Evolutionary conservation across 2,888 invertebrate genomes (phyloP).

Genomic region (Drosophila formosana): DNA sequence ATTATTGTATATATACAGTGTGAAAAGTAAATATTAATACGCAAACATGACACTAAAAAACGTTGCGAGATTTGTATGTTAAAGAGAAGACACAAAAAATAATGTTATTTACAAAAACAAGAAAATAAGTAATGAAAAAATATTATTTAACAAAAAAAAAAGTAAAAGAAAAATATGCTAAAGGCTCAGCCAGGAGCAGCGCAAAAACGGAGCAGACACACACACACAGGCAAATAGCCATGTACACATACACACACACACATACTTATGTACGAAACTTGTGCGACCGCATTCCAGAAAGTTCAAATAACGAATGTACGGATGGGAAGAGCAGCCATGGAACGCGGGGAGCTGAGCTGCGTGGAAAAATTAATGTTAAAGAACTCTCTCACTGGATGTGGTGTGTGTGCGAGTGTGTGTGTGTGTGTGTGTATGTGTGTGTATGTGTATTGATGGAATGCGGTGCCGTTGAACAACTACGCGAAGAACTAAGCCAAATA

Average conservation of each 20-base stretch:
- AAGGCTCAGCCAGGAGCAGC: slow-evolving; percentile 45
- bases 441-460: slow-evolving; percentile 65
- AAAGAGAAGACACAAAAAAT: slow-evolving; percentile 6
- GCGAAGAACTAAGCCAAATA: slow-evolving; percentile 68
- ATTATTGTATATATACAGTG: slow-evolving; percentile 35
- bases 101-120: slow-evolving; percentile 9
- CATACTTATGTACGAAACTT: slow-evolving; percentile 54
- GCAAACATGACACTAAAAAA: slow-evolving; percentile 34
- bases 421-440: slow-evolving; percentile 43
- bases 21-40: slow-evolving; percentile 62
- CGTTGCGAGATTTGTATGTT: slow-evolving; percentile 23
- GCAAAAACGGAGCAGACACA: slow-evolving; percentile 42
- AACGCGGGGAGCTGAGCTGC: slow-evolving; percentile 45
- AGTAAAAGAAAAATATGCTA: slow-evolving; percentile 18
- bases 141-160: slow-evolving; percentile 3
- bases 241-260: slow-evolving; percentile 15
- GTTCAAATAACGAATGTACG: slow-evolving; percentile 70
- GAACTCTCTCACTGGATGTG: slow-evolving; percentile 54
- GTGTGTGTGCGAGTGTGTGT: slow-evolving; percentile 29
- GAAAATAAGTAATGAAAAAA: no score
- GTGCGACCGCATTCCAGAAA: slow-evolving; percentile 76
- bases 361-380: slow-evolving; percentile 69
- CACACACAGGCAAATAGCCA: slow-evolving; percentile 16
- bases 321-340: slow-evolving; percentile 18
- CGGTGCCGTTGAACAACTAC: slow-evolving; percentile 63